These are phyloP conservation scores for Asobara japonica DNA, from an alignment of 1,140 invertebrate genomes.

Conservation along the genomic window DNA sequence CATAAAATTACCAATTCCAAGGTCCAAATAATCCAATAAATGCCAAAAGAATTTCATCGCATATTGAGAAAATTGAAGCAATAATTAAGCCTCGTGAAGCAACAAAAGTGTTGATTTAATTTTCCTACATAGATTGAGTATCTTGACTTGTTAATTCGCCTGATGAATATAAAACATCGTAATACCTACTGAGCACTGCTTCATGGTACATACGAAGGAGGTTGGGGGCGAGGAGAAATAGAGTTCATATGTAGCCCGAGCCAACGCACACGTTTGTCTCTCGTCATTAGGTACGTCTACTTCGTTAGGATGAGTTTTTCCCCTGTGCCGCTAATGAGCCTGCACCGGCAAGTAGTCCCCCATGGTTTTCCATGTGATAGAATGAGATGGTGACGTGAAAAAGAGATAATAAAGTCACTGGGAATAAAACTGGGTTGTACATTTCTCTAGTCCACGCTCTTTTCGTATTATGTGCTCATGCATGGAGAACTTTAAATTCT, in stretches of 20 bases:
- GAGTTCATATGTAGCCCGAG: background rate
- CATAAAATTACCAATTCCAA: background rate
- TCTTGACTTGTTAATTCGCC: slow-evolving; percentile 4
- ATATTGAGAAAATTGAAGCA: background rate
- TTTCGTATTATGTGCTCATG: slow-evolving; percentile 11
- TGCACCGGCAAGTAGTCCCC: slow-evolving; percentile 40
- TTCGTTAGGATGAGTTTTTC: slow-evolving; percentile 60
- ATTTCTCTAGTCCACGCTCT: background rate
- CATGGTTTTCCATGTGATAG: slow-evolving; percentile 2
- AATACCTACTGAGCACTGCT: background rate
- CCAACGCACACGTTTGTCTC: slow-evolving; percentile 24
- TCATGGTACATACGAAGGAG: background rate
- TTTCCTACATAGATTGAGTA: background rate
- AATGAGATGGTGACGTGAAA: background rate
- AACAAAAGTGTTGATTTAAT: background rate
- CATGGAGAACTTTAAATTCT: slow-evolving; percentile 24
- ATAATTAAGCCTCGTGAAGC: background rate
- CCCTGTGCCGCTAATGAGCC: slow-evolving; percentile 54
- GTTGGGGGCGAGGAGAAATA: background rate
- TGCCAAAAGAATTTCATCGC: background rate
- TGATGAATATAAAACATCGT: slow-evolving; percentile 18
- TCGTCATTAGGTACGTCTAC: slow-evolving; percentile 58
- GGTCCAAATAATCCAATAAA: background rate
- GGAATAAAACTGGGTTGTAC: background rate
- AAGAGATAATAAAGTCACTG: slow-evolving; percentile 2